Evolutionary conservation across 2,797 vertebrate species (phyloP).

Genomic region (Selene dorsalis): DNA sequence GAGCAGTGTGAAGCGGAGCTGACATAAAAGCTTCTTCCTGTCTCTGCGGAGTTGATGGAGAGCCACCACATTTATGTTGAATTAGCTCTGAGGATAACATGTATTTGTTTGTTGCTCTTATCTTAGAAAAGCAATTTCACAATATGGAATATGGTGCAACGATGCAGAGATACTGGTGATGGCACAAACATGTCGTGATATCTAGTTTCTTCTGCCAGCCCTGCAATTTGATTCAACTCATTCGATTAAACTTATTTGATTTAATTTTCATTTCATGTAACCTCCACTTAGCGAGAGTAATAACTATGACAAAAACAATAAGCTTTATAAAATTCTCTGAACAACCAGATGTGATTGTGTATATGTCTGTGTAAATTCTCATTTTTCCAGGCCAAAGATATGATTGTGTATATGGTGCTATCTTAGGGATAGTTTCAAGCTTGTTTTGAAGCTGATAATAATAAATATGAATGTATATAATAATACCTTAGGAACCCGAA

Average conservation of each 20-base stretch:
- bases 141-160: not conserved
- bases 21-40: not conserved
- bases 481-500: not conserved
- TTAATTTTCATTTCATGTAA: not conserved
- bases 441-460: not conserved
- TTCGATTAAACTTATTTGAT: not conserved
- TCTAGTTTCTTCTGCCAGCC: not conserved
- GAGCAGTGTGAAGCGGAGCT: not conserved
- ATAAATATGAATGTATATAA: not conserved
- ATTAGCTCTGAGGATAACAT: slow-evolving; percentile 5
- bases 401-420: not conserved
- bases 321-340: not conserved
- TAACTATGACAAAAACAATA: not conserved
- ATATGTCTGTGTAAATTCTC: too few species aligned
- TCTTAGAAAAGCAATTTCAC: not conserved
- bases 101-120: not conserved
- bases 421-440: not conserved
- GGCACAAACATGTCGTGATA: not conserved
- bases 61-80: not conserved
- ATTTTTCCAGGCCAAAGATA: too few species aligned
- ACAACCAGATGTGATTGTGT: not conserved
- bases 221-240: not conserved
- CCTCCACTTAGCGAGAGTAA: not conserved
- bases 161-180: not conserved
- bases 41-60: not conserved